phyloP scores from a whole-genome alignment of 2,888 invertebrate species.

The Drosophila vallismaia region DNA sequence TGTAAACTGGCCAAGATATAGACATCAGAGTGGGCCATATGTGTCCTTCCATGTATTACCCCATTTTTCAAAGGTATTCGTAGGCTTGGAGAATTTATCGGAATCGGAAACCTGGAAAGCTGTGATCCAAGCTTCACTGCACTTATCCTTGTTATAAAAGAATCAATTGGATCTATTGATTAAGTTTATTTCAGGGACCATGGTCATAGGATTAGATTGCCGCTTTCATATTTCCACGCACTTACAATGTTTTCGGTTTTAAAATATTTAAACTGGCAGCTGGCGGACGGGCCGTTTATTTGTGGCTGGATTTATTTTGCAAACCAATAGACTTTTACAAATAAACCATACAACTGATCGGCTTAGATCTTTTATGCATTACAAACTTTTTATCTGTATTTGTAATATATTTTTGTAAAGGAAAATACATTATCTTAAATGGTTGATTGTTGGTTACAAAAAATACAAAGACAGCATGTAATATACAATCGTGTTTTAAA shows the following conservation, averaged over 20 bases:
- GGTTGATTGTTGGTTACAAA: conserved; percentile 38
- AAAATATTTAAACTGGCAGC: conserved; percentile 6
- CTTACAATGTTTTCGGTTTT: conserved; percentile 21
- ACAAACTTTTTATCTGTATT: conserved; percentile 50
- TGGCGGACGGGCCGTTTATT: conserved; percentile 8
- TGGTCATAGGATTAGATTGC: conserved; percentile 19
- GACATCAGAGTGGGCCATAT: no score
- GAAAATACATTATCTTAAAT: conserved; percentile 66
- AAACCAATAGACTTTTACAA: conserved; percentile 6
- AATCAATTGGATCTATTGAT: conserved; percentile 18
- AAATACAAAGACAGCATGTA: conserved; percentile 64
- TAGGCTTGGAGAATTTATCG: no score
- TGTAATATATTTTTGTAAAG: conserved; percentile 75
- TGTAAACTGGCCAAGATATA: no score
- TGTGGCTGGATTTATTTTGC: conserved; percentile 1
- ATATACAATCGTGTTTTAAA: conserved; percentile 52
- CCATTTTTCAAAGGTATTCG: no score
- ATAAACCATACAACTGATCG: conserved; percentile 12
- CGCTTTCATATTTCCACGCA: conserved; percentile 5
- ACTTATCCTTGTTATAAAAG: no score
- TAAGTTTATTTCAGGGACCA: conserved; percentile 42
- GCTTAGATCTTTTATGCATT: conserved; percentile 16
- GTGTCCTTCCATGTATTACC: no score
- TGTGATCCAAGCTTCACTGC: no score
- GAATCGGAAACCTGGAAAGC: no score